A percentile compares a stretch with the other conserved stretches of the same genome.
Conservation (phyloP, 2,888 invertebrate genomes). For the Morinoia aosen region DNA sequence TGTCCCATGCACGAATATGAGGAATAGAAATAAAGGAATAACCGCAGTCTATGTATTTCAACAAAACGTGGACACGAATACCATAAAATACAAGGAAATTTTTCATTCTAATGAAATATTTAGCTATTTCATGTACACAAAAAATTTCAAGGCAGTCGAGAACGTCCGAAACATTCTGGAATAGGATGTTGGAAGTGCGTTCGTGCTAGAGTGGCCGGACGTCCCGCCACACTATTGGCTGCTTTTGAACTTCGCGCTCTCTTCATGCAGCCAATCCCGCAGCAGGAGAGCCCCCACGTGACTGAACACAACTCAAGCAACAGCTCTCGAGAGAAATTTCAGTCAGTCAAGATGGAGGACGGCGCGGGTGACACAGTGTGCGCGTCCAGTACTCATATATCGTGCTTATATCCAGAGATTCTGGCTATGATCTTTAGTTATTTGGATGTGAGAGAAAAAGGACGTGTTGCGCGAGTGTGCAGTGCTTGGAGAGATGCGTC, state of each 20-base stretch:
- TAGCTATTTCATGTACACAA: neutral
- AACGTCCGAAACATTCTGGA: constrained; percentile 41
- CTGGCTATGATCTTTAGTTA: constrained; percentile 92
- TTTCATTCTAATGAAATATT: neutral
- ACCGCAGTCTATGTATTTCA: neutral
- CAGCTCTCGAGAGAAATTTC: constrained; percentile 66
- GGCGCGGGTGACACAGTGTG: constrained; percentile 62
- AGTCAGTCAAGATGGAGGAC: constrained; percentile 68
- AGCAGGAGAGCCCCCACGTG: constrained; percentile 61
- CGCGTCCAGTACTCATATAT: constrained; percentile 64
- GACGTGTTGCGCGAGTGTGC: constrained; percentile 84
- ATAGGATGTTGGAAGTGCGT: neutral
- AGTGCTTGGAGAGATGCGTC: constrained; percentile 91
- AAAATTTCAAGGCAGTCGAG: neutral
- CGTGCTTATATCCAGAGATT: constrained; percentile 80
- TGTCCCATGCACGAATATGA: neutral
- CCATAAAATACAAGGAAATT: neutral
- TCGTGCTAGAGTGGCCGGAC: neutral
- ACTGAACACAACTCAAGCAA: constrained; percentile 64
- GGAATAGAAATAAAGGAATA: neutral
- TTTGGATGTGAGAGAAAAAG: constrained; percentile 89
- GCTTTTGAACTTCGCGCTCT: constrained; percentile 66
- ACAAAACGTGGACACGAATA: too few species aligned
- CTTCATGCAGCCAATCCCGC: constrained; percentile 61
- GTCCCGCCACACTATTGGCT: constrained; percentile 52